Base-by-base conservation (phyloP, 2,888 invertebrate species). In the Mechanitis messenoides region DNA sequence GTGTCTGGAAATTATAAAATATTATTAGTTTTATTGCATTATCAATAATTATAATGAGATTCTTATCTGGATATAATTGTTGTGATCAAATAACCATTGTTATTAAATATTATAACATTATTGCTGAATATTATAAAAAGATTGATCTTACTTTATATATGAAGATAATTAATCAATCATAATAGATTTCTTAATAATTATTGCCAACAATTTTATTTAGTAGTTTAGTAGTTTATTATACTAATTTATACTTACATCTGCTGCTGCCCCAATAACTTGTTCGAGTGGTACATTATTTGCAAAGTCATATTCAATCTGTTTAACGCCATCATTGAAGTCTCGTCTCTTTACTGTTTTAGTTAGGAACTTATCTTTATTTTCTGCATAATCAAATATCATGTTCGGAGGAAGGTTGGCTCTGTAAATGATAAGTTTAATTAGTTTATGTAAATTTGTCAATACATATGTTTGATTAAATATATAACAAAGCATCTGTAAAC, bases 311-410 rank as follows among this genome's bases (percentile, higher is more conserved):
- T 97, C 96, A 64, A 98, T 96, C 84, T 98, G 95, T 75, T 93
- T 93, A 28, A 98, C 92, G 0, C 97, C 98, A 74, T 97, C 96
- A 63, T 95, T 95, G 78, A 96, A 98, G 83, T 93, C 94, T 74
- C 94, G 94, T 45, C 96, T 91, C 78, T 96, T 97, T 69, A 95
- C 92, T 0, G 94, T 92, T 76, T 95, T 96, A 65, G 87, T 93
- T 58, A 92, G 92, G 83, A 93, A 95, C 84, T 94, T 96, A 71
- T 92, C 93, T 84, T 96, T 96, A 72, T 94, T 93, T 74, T 95
- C 95, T 0, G 92, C 91, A 77, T 97, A 98, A 59, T 94, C 94
- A 77, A 93, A 97, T 31, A 98, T 91, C 87, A 97, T 97, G 79
- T 97, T 97, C 0, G 94, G 90, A 75, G 96, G 95, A 35, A 93